A percentile compares a stretch with the other conserved stretches of the same genome.
Evolutionary conservation across 2,888 invertebrate species (phyloP).

Genomic region (Digitonthophagus gazella): DNA sequence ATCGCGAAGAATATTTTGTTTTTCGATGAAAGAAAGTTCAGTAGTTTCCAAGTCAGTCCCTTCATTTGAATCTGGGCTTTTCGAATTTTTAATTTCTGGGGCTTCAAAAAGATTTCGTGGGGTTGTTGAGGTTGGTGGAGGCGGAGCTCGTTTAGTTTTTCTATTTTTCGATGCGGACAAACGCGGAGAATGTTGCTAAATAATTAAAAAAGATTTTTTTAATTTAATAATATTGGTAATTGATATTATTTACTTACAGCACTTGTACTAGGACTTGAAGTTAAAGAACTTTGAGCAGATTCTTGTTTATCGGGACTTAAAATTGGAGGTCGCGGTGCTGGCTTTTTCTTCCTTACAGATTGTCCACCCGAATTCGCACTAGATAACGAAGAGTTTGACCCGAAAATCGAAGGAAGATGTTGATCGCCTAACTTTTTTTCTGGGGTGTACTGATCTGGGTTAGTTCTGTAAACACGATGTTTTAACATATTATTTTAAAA

Average conservation of each 20-base stretch:
- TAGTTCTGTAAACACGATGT: slow-evolving; percentile 44
- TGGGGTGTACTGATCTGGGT: slow-evolving; percentile 34
- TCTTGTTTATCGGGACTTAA: slow-evolving; percentile 31
- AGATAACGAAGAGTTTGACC: slow-evolving; percentile 51
- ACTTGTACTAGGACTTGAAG: slow-evolving; percentile 46
- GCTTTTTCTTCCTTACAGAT: slow-evolving; percentile 62
- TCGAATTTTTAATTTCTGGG: too few relatives aligned
- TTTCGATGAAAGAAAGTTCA: background rate
- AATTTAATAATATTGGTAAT: background rate
- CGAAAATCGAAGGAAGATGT: slow-evolving; percentile 34
- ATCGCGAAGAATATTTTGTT: slow-evolving; percentile 26
- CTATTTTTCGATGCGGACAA: slow-evolving; percentile 55
- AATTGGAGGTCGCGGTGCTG: slow-evolving; percentile 66
- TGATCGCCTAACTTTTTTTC: slow-evolving; percentile 39
- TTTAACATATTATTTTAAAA: slow-evolving; percentile 40
- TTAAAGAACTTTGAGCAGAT: slow-evolving; percentile 40
- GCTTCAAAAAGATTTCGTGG: slow-evolving; percentile 1
- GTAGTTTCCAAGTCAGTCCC: background rate
- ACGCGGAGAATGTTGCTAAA: slow-evolving; percentile 46
- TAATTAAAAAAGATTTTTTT: background rate
- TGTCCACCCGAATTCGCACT: slow-evolving; percentile 38
- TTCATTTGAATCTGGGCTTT: slow-evolving; percentile 21
- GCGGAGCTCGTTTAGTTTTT: slow-evolving; percentile 67
- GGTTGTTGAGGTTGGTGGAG: slow-evolving; percentile 55
- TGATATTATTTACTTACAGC: slow-evolving; percentile 41